phyloP scores from a whole-genome alignment of 2,888 invertebrate genomes.

The Sinohyriopsis cumingii region DNA sequence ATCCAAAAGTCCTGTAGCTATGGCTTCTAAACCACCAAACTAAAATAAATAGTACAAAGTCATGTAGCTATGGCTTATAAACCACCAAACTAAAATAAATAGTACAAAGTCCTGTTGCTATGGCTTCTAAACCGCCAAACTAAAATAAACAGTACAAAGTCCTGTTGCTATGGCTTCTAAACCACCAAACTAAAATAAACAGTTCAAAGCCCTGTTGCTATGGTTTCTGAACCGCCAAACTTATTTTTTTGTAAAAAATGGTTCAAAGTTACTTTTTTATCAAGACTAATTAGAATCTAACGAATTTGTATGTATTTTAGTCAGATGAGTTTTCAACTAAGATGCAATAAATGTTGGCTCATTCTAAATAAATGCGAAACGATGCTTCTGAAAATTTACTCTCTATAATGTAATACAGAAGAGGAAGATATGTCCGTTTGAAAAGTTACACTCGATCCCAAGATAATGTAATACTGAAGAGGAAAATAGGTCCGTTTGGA shows the following conservation, averaged over 20 bases:
- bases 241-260: too few species aligned
- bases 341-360: too few species aligned
- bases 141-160: constrained; percentile 40
- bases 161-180: background rate
- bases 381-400: too few species aligned
- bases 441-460: too few species aligned
- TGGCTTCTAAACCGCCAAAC: constrained; percentile 94
- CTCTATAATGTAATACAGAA: too few species aligned
- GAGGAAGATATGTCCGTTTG: too few species aligned
- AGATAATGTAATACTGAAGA: too few species aligned
- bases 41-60: constrained; percentile 40
- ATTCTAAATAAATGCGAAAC: too few species aligned
- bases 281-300: background rate
- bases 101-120: constrained; percentile 95
- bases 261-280: background rate
- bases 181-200: background rate
- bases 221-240: constrained; percentile 94
- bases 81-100: background rate
- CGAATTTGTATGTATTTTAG: too few species aligned
- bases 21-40: constrained; percentile 94
- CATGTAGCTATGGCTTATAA: background rate
- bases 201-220: constrained; percentile 95
- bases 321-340: too few species aligned
- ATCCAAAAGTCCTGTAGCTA: constrained; percentile 95
- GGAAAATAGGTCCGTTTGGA: too few species aligned